Percentiles rank a stretch among this genome's conserved stretches.
Evolutionary conservation across 2,888 invertebrate species (phyloP).

Genomic region (Sarcophaga carnaria): DNA sequence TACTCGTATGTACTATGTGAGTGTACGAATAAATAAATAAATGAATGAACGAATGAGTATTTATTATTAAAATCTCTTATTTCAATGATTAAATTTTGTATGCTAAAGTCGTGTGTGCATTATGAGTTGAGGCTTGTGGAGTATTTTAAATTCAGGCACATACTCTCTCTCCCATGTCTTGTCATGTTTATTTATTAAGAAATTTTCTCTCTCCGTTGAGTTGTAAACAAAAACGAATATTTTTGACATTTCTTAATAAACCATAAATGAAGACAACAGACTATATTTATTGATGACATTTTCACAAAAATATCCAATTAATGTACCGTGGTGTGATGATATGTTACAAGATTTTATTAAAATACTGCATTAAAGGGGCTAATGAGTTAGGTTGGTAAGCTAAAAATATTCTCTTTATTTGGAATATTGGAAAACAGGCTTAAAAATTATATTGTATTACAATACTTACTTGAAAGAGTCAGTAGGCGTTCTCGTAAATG

Average conservation of each 20-base stretch:
- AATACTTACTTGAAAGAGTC: too few relatives aligned
- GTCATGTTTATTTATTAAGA: conserved; percentile 37
- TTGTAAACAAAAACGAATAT: conserved; percentile 10
- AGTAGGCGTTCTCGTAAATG: too few relatives aligned
- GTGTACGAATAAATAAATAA: background rate
- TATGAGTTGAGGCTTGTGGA: background rate
- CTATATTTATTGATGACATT: too few relatives aligned
- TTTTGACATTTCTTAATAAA: conserved; percentile 3
- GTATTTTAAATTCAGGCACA: background rate
- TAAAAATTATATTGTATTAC: too few relatives aligned
- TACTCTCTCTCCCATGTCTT: background rate
- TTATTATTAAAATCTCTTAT: background rate
- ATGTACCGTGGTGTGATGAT: too few relatives aligned
- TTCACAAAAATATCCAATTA: too few relatives aligned
- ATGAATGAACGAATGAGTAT: background rate
- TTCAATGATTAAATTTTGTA: background rate
- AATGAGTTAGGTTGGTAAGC: too few relatives aligned
- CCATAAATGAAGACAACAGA: too few relatives aligned
- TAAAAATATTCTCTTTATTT: too few relatives aligned
- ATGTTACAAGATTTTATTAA: too few relatives aligned
- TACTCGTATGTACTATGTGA: conserved; percentile 7
- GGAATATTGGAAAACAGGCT: too few relatives aligned
- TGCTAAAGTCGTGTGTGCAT: background rate
- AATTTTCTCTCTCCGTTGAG: conserved; percentile 29
- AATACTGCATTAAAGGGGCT: too few relatives aligned